Percentiles rank a stretch among this genome's conserved stretches.
Conservation (phyloP, 2,888 invertebrate species). For the Dicycla oo region DNA sequence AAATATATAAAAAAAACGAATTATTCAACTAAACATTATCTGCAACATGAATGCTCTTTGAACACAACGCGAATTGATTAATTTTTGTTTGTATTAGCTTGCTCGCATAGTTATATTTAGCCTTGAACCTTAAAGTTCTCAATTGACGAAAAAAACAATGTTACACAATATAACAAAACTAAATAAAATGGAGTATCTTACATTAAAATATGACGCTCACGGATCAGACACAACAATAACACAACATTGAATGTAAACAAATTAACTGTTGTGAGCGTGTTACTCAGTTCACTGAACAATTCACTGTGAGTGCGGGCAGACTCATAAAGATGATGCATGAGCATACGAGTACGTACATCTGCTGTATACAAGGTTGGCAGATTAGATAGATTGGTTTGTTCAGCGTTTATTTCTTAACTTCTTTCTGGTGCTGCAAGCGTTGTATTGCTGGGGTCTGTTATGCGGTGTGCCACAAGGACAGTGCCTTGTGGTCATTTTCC, state of each 20-base stretch:
- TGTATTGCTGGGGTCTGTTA: not conserved
- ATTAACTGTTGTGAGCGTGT: conserved; percentile 20
- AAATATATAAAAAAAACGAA: not conserved
- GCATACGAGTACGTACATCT: not conserved
- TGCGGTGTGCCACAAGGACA: not conserved
- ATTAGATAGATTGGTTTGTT: conserved; percentile 8
- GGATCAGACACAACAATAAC: conserved; percentile 3
- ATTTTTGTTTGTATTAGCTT: not conserved
- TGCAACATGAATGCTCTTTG: not conserved
- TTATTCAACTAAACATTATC: not conserved
- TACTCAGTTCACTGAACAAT: conserved; percentile 14
- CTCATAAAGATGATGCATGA: not conserved
- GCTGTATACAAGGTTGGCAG: not conserved
- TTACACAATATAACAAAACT: too few species aligned
- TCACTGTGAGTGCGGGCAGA: not conserved
- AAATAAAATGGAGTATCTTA: conserved; percentile 1
- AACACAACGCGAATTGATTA: not conserved
- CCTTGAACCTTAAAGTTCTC: not conserved
- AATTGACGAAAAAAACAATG: not conserved
- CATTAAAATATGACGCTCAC: not conserved
- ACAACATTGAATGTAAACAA: not conserved
- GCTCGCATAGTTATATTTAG: not conserved
- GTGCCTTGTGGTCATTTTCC: too few species aligned
- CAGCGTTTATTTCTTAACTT: conserved; percentile 1
- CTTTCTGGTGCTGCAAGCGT: not conserved